Evolutionary conservation across 1,140 invertebrate genomes (phyloP), one percentile per base, ranked within the genome.

Genomic region (Trachymyrmex septentrionalis): DNA sequence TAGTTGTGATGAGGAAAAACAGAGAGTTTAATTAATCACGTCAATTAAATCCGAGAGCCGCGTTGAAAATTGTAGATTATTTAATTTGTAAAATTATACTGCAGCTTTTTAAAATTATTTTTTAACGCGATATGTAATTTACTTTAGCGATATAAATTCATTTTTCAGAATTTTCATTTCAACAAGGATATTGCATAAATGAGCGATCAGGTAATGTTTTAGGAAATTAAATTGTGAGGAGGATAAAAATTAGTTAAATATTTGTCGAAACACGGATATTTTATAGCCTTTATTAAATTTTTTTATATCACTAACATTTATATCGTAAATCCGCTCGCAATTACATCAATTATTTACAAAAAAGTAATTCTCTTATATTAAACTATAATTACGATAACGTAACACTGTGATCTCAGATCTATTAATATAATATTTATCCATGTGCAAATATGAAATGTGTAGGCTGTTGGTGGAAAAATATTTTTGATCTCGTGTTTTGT

Each of bases 361-460:
- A 61, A 73, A 73, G 7, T 50, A 73, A 34, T 10, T 44, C 38
- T 61, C 1, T n/a, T 27, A 24, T 84, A 75, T 84, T 75, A 84
- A 71, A 71, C 24, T 44, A 44, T 44, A 75, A 84, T 73, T 30
- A 63, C 53, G 80, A 19, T 30, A 55, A 24, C 12, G 16, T 75
- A 10, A 10, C 14, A 44, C 12, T 73, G 44, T 7, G 57, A 61
- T 84, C 59, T 75, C 55, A 34, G 27, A 75, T n/a, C n/a, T n/a
- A n/a, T 73, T 63, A 75, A 84, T 84, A 84, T 84, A 75, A 84
- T 84, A 84, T 84, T 84, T 84, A 84, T 61, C 19, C 55, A 75
- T 38, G 55, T 84, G 38, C 53, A 30, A 61, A 72, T 21, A 53
- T 30, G 16, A 4, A 78, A 71, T 34, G 53, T 59, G 53, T 48